These are phyloP conservation scores for Saccopteryx leptura DNA, from an alignment of 2,113 vertebrate genomes.

Conservation along the genomic window DNA sequence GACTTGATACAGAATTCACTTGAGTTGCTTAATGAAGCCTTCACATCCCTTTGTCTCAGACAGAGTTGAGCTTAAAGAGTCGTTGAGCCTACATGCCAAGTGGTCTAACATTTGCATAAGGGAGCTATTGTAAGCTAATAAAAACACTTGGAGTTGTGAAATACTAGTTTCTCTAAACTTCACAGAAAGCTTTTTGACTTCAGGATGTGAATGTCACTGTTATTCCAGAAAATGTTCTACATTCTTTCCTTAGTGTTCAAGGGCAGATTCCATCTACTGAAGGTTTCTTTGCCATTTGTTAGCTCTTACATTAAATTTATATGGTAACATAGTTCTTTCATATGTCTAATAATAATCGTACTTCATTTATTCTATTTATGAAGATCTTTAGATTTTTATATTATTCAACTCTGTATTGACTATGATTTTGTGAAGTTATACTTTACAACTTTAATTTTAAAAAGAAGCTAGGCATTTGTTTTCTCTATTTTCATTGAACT, in stretches of 20 bases:
- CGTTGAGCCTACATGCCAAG: neutral
- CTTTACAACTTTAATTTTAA: conserved; percentile 1
- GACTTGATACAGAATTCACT: neutral
- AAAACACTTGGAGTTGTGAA: neutral
- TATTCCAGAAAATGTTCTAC: neutral
- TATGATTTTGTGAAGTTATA: neutral
- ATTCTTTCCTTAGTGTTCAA: conserved; percentile 2
- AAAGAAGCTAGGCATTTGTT: neutral
- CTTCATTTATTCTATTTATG: neutral
- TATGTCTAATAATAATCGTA: neutral
- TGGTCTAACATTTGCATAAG: neutral
- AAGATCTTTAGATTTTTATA: conserved; percentile 32
- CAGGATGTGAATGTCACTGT: neutral
- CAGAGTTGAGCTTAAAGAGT: neutral
- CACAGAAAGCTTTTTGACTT: neutral
- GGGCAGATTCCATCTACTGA: neutral
- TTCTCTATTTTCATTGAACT: neutral
- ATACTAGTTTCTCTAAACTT: neutral
- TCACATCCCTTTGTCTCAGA: neutral
- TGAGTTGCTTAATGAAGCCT: neutral
- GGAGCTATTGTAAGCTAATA: neutral
- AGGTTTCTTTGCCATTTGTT: neutral
- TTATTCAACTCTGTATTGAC: neutral
- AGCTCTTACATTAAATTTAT: neutral
- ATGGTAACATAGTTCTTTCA: neutral